These are phyloP conservation scores for Julus scandinavius DNA, from an alignment of 2,888 invertebrate genomes.

Conservation along the genomic window DNA sequence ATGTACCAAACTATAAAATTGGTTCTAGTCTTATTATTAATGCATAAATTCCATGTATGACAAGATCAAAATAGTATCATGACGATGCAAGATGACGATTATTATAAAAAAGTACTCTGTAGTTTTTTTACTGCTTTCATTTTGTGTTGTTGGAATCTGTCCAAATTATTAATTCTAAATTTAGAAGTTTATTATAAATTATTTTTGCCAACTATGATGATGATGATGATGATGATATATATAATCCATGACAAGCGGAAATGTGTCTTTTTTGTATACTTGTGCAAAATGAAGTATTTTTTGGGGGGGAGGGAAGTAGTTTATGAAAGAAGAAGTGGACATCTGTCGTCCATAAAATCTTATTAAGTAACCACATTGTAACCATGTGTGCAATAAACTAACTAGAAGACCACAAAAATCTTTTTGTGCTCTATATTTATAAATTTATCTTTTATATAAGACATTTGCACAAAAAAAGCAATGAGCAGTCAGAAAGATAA, in stretches of 20 bases:
- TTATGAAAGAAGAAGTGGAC: neutral
- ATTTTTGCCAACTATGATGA: neutral
- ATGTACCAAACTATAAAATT: neutral
- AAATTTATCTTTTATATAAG: no score
- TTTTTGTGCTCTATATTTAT: no score
- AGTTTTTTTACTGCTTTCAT: neutral
- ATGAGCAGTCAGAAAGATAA: no score
- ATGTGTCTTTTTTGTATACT: neutral
- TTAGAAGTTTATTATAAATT: neutral
- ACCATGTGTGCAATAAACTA: neutral
- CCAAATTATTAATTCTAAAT: constrained; percentile 37
- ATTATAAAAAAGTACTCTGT: neutral
- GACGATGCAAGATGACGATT: constrained; percentile 14
- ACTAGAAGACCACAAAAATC: neutral
- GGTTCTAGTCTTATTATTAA: neutral
- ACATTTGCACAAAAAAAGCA: no score
- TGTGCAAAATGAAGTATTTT: neutral
- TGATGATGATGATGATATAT: neutral
- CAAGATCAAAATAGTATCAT: neutral
- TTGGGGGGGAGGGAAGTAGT: neutral
- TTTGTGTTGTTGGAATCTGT: constrained; percentile 23
- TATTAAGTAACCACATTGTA: constrained; percentile 17
- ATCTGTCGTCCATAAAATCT: neutral
- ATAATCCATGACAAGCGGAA: neutral
- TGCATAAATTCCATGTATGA: neutral